These are phyloP conservation scores for Takifugu ocellatus DNA, from an alignment of 2,797 vertebrate genomes.

Conservation along the genomic window DNA sequence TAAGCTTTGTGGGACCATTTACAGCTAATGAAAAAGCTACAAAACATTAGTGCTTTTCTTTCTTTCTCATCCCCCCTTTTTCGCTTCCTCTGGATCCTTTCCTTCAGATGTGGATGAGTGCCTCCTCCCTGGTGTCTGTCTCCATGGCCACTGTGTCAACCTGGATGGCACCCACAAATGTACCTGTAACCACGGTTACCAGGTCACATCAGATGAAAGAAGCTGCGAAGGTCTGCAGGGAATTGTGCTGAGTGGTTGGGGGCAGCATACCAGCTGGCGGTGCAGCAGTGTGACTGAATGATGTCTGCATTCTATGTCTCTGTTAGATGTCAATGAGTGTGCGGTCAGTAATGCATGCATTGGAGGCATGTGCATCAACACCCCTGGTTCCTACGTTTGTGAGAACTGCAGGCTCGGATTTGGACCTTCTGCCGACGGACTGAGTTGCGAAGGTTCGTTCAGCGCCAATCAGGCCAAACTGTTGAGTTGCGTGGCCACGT, in stretches of 20 bases:
- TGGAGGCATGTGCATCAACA: conserved; percentile 81
- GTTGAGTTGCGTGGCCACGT: conserved; percentile 9
- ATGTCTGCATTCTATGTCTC: conserved; percentile 52
- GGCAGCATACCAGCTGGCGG: conserved; percentile 36
- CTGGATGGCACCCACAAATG: conserved; percentile 84
- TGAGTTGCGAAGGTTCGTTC: conserved; percentile 81
- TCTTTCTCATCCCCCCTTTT: conserved; percentile 24
- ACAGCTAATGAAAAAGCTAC: conserved; percentile 28
- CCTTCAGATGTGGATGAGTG: conserved; percentile 84
- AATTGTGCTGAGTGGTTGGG: conserved; percentile 46
- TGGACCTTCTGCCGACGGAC: conserved; percentile 74
- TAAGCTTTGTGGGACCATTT: conserved; percentile 29
- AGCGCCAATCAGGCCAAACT: background rate
- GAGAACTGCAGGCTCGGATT: conserved; percentile 77
- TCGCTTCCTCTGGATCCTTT: conserved; percentile 22
- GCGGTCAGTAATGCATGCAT: conserved; percentile 67
- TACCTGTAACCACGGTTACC: conserved; percentile 81
- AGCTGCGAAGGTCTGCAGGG: conserved; percentile 82
- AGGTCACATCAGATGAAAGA: conserved; percentile 73
- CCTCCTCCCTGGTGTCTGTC: conserved; percentile 72
- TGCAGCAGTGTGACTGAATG: conserved; percentile 19
- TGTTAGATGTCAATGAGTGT: conserved; percentile 74
- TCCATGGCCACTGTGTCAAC: conserved; percentile 83
- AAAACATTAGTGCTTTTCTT: conserved; percentile 31
- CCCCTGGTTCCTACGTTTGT: conserved; percentile 81